phyloP scores from a whole-genome alignment of 2,888 invertebrate genomes.

The Halocaridina rubra region DNA sequence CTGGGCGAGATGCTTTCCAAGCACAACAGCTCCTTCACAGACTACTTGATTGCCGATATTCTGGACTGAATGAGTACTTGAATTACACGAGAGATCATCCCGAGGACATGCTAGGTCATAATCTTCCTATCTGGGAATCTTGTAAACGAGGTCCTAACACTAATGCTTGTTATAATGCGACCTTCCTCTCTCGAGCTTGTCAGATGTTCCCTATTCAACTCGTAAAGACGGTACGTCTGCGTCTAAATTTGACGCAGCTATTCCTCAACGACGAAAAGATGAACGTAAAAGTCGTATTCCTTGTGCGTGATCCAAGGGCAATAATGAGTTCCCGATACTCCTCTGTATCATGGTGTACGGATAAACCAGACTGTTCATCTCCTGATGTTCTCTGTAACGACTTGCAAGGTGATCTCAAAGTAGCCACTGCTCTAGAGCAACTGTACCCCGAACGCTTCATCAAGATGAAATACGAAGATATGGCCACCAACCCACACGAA shows the following conservation, averaged over 20 bases:
- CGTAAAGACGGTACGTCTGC: constrained; percentile 65
- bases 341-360: constrained; percentile 65
- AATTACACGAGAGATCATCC: constrained; percentile 52
- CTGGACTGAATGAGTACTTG: constrained; percentile 51
- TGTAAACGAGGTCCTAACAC: constrained; percentile 80
- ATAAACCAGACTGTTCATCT: constrained; percentile 64
- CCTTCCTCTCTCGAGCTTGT: constrained; percentile 64
- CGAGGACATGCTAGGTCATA: constrained; percentile 56
- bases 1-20: constrained; percentile 57
- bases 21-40: constrained; percentile 56
- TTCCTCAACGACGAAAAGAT: constrained; percentile 63
- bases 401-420: constrained; percentile 64
- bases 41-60: constrained; percentile 52
- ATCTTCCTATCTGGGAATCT: constrained; percentile 71
- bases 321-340: constrained; percentile 65
- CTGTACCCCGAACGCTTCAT: constrained; percentile 64
- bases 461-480: constrained; percentile 65
- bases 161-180: constrained; percentile 81
- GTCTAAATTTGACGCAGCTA: constrained; percentile 64
- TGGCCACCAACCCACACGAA: constrained; percentile 64
- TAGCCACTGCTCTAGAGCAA: constrained; percentile 62
- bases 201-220: constrained; percentile 64
- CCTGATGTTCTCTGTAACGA: constrained; percentile 65
- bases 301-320: constrained; percentile 66
- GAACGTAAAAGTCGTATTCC: constrained; percentile 65